Base-by-base conservation (phyloP, 2,113 vertebrate species). In the Cephalopholis sonnerati region DNA sequence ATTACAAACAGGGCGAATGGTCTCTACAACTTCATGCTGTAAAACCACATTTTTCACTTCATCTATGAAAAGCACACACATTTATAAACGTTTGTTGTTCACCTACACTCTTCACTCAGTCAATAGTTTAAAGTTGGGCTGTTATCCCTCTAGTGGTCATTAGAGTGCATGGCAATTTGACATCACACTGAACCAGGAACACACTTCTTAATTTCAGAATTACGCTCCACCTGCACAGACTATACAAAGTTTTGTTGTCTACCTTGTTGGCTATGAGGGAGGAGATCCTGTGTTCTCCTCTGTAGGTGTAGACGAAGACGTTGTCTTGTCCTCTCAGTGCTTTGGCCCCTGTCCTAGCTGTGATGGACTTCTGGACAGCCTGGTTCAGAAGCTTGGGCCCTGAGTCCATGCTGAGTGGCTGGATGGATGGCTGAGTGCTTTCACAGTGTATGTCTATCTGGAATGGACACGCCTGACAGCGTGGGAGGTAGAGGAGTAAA, bases 221-320 rank as follows among this genome's bases (percentile, higher is more conserved):
- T 18, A 51, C 44, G 20, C 36, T 24, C 2, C 15, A 10, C 8
- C 7, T 7, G 16, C 32, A 58, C 27, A 1, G 32, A 36, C 32
- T 36, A 36, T 7, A 36, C 7, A 36, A 36, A 36, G 32, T 36
- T 36, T 36, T 36, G 32, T 36, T 36, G 32, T 36, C 39, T 94
- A 99, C 97, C 97, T 98, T 97, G 62, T 99, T 99, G 89, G 96
- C 96, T 82, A 98, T 96, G 67, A 97, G 94, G 36, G 97, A 96
- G 5, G 96, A 97, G 89, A 99, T 94, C 77, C 97, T 96, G 80
- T 91, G 94, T 66, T 97, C 95, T 11, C 77, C 90, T 67, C 62
- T 94, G 69, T 93, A 94, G 22, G 96, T 98, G 83, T 97, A 86
- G 81, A 98, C 18, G 7, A 96, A 87, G 65, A 98, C 68, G 46